Percentiles rank a stretch among this genome's conserved stretches.
These are phyloP conservation scores for Rhopilema esculentum DNA, from an alignment of 30 jellyfish, hydroid and myxozoan genomes.

Conservation along the genomic window DNA sequence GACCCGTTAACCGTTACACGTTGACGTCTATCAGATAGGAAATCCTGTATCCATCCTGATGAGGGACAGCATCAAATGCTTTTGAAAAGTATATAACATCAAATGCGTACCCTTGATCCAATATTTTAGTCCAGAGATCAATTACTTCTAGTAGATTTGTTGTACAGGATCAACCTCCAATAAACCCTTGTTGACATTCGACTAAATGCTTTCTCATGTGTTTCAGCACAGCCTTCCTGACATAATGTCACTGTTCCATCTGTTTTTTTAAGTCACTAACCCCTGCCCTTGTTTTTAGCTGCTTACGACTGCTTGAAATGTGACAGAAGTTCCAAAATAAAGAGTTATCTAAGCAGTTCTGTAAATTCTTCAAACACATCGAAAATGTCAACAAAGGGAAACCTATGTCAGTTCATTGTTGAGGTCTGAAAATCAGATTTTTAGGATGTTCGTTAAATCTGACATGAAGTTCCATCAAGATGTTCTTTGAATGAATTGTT, in stretches of 20 bases:
- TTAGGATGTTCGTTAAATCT: too few species aligned
- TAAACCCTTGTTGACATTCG: slow-evolving; percentile 20
- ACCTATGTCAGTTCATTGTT: too few species aligned
- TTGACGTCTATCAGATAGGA: slow-evolving; percentile 2
- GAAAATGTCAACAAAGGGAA: too few species aligned
- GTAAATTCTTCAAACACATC: too few species aligned
- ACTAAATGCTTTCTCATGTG: too few species aligned
- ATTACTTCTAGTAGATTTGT: slow-evolving; percentile 42
- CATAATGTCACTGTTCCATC: neutral
- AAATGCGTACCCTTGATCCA: slow-evolving; percentile 37
- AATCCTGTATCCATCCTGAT: slow-evolving; percentile 8
- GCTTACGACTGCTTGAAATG: too few species aligned
- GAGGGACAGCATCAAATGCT: too few species aligned
- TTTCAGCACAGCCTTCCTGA: slow-evolving; percentile 21
- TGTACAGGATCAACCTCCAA: slow-evolving; percentile 44
- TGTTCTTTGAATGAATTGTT: too few species aligned
- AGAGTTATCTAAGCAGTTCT: too few species aligned
- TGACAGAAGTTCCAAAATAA: too few species aligned
- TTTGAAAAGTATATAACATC: slow-evolving; percentile 40
- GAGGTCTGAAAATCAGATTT: too few species aligned
- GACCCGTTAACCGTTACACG: neutral
- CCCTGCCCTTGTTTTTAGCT: neutral
- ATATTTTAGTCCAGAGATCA: slow-evolving; percentile 38
- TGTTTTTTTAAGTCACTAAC: neutral
- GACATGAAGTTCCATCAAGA: too few species aligned